A percentile compares a stretch with the other conserved stretches of the same genome.
phyloP scores from a whole-genome alignment of 2,888 invertebrate genomes.

The Leucoptera coffeella region DNA sequence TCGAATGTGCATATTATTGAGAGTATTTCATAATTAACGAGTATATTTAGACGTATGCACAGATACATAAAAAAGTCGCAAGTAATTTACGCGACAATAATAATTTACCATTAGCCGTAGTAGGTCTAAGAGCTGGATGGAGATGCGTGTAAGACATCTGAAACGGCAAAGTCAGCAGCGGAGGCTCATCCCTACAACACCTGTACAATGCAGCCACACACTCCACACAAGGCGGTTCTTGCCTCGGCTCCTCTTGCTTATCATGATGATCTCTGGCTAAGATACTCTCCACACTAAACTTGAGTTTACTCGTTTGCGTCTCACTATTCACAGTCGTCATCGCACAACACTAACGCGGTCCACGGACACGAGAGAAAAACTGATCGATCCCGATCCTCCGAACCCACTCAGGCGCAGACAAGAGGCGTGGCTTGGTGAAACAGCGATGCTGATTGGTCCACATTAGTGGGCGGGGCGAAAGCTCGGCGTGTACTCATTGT shows the following conservation, averaged over 20 bases:
- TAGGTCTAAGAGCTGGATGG: slow-evolving; percentile 39
- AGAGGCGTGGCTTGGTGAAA: slow-evolving; percentile 35
- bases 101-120: slow-evolving; percentile 13
- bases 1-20: too few relatives aligned
- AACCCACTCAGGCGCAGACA: slow-evolving; percentile 25
- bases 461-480: slow-evolving; percentile 22
- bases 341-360: slow-evolving; percentile 8
- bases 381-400: slow-evolving; percentile 14
- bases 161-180: slow-evolving; percentile 20
- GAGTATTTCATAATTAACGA: too few relatives aligned
- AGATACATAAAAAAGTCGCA: too few relatives aligned
- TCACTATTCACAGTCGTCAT: slow-evolving; percentile 30
- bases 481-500: slow-evolving; percentile 27
- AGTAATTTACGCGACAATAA: too few relatives aligned
- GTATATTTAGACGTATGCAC: too few relatives aligned
- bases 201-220: slow-evolving; percentile 60
- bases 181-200: slow-evolving; percentile 51
- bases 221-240: slow-evolving; percentile 53
- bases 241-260: slow-evolving; percentile 16
- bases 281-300: slow-evolving; percentile 68
- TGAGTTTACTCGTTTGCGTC: slow-evolving; percentile 35
- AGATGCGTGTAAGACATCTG: slow-evolving; percentile 33
- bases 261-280: slow-evolving; percentile 40
- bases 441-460: neutral
- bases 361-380: slow-evolving; percentile 16